phyloP scores from a whole-genome alignment of 2,113 vertebrate genomes.

The Rana temporaria region DNA sequence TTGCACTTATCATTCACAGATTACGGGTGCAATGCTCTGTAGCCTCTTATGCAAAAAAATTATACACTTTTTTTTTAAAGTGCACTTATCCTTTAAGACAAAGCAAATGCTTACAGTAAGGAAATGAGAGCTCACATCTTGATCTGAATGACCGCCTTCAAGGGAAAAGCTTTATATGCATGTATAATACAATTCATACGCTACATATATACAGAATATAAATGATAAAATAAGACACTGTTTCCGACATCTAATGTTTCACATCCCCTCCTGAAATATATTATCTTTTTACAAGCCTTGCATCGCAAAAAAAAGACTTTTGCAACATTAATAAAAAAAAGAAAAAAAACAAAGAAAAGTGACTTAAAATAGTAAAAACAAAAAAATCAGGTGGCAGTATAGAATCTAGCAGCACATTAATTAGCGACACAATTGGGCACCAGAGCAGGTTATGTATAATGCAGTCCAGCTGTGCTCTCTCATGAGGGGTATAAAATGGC shows the following conservation, averaged over 20 bases:
- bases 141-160: neutral
- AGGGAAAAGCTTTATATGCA: constrained; percentile 20
- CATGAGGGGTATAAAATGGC: neutral
- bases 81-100: too few relatives aligned
- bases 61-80: too few relatives aligned
- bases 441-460: neutral
- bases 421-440: too few relatives aligned
- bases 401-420: neutral
- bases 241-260: neutral
- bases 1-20: too few relatives aligned
- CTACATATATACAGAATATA: constrained; percentile 34
- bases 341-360: neutral
- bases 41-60: too few relatives aligned
- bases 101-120: too few relatives aligned
- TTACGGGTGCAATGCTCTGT: too few relatives aligned
- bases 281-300: constrained; percentile 23
- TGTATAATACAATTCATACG: constrained; percentile 37
- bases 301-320: neutral
- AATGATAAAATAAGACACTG: constrained; percentile 1
- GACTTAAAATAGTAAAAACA: neutral
- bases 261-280: constrained; percentile 31
- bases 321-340: neutral
- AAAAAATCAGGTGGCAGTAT: neutral
- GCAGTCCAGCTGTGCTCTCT: neutral
- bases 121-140: too few relatives aligned